Evolutionary conservation across 2,113 vertebrate species (phyloP).

Genomic region (Dunckerocampus dactyliophorus): DNA sequence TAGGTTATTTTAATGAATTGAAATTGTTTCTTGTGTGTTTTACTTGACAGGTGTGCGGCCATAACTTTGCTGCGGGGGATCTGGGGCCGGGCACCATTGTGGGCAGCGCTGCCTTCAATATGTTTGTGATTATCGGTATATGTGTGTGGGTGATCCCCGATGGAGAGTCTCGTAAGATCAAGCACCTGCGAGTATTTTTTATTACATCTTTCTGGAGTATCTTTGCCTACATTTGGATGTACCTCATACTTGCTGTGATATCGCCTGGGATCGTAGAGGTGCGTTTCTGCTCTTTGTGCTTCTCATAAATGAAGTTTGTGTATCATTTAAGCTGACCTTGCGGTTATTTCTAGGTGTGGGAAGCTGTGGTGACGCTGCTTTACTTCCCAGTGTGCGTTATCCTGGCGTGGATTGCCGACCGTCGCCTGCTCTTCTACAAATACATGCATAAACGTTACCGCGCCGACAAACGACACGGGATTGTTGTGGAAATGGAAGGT

Average conservation of each 20-base stretch:
- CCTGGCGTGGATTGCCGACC: constrained; percentile 93
- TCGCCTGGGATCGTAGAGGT: constrained; percentile 87
- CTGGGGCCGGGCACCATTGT: constrained; percentile 90
- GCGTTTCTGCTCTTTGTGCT: constrained; percentile 8
- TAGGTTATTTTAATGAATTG: too few species aligned
- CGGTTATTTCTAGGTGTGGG: constrained; percentile 78
- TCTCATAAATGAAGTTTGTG: not conserved
- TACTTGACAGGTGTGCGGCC: constrained; percentile 79
- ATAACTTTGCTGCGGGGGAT: constrained; percentile 88
- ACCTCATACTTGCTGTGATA: constrained; percentile 90
- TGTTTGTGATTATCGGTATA: constrained; percentile 92
- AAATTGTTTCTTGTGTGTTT: not conserved
- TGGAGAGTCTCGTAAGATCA: constrained; percentile 85
- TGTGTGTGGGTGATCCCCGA: constrained; percentile 86
- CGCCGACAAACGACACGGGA: constrained; percentile 85
- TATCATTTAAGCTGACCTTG: constrained; percentile 1
- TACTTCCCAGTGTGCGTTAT: constrained; percentile 92
- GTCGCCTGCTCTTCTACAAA: constrained; percentile 89
- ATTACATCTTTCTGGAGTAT: constrained; percentile 94
- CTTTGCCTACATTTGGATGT: constrained; percentile 96
- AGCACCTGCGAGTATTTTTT: constrained; percentile 91
- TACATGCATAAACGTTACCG: constrained; percentile 90
- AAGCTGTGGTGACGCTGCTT: constrained; percentile 84
- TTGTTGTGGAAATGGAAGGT: constrained; percentile 90
- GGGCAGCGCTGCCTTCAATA: constrained; percentile 94